A percentile compares a stretch with the other conserved stretches of the same genome.
These are phyloP conservation scores for Megaceryle maxima DNA, from an alignment of 2,113 vertebrate genomes.

Conservation along the genomic window DNA sequence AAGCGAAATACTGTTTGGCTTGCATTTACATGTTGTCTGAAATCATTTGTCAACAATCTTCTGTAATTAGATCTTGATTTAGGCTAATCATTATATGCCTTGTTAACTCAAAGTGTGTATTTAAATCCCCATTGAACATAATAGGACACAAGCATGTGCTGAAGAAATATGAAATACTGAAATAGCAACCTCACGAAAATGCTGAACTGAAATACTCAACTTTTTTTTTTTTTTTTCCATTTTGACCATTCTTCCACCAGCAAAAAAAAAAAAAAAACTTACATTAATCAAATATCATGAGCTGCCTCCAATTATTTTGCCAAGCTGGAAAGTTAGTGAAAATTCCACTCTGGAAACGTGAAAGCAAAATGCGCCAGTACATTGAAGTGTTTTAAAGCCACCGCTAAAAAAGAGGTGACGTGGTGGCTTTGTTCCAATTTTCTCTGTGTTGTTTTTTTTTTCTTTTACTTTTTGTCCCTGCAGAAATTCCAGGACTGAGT, in stretches of 20 bases:
- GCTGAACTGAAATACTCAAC: not conserved
- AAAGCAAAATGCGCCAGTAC: not conserved
- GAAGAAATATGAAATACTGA: not conserved
- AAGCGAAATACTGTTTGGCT: not conserved
- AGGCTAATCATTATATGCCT: conserved; percentile 27
- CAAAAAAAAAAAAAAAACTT: not conserved
- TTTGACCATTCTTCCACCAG: not conserved
- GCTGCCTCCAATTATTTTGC: not conserved
- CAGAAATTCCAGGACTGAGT: conserved; percentile 4
- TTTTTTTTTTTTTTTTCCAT: not conserved
- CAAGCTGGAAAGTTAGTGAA: not conserved
- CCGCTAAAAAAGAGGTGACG: not conserved
- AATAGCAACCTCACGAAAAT: not conserved
- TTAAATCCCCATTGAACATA: not conserved
- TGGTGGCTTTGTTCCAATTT: not conserved
- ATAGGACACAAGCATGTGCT: not conserved
- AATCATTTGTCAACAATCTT: conserved; percentile 36
- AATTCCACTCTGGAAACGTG: not conserved
- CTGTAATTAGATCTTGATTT: conserved; percentile 46
- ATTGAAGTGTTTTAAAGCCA: not conserved
- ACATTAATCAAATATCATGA: not conserved
- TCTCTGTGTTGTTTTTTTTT: not conserved
- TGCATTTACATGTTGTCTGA: conserved; percentile 3
- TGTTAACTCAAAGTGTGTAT: conserved; percentile 2
- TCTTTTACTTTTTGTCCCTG: not conserved